Conservation (phyloP, 2,113 vertebrate species). For the Phycodurus eques region DNA sequence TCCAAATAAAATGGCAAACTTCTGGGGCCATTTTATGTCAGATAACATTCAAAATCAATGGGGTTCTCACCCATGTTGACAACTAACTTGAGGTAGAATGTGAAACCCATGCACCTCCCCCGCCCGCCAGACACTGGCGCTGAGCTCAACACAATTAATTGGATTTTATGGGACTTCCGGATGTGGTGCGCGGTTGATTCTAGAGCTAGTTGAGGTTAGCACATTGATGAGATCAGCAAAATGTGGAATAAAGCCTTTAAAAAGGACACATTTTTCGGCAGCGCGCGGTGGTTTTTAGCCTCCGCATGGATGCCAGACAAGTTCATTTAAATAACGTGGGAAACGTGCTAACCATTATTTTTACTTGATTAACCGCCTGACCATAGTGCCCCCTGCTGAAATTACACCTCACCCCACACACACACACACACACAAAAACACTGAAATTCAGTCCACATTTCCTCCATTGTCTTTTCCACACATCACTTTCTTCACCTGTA, state of each 20-base stretch:
- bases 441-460: too few relatives aligned
- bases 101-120: neutral
- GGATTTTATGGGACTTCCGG: neutral
- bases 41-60: too few relatives aligned
- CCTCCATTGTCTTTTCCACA: neutral
- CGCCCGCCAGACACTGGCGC: neutral
- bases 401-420: too few relatives aligned
- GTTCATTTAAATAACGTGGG: neutral
- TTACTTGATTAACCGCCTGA: neutral
- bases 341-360: neutral
- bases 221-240: neutral
- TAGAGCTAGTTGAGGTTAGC: neutral
- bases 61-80: too few relatives aligned
- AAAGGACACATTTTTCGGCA: neutral
- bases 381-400: neutral
- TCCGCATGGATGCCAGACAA: neutral
- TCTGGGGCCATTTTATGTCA: too few relatives aligned
- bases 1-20: constrained; percentile 23
- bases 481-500: neutral
- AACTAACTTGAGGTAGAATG: too few relatives aligned
- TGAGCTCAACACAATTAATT: neutral
- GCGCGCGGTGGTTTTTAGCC: neutral
- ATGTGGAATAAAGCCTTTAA: neutral
- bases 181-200: neutral
- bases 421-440: too few relatives aligned